A percentile compares a stretch with the other conserved stretches of the same genome.
phyloP scores from a whole-genome alignment of 2,888 invertebrate genomes.

The Erebia palarica region DNA sequence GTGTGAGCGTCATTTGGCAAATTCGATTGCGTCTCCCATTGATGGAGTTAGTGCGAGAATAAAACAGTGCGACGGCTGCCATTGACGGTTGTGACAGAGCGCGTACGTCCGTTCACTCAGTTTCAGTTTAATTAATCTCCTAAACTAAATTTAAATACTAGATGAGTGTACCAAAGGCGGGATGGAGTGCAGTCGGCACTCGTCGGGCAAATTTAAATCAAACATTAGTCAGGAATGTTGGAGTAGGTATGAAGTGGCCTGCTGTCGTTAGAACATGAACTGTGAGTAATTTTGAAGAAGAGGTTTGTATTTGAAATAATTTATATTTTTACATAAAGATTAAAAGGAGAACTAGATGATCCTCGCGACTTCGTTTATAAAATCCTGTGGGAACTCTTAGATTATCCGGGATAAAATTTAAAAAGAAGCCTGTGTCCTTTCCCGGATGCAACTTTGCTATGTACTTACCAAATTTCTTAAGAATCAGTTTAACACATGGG shows the following conservation, averaged over 20 bases:
- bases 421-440: too few relatives aligned
- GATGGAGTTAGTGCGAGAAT: constrained; percentile 66
- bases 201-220: constrained; percentile 58
- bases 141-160: constrained; percentile 74
- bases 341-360: too few relatives aligned
- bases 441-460: too few relatives aligned
- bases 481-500: too few relatives aligned
- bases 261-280: constrained; percentile 42
- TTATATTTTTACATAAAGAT: not conserved
- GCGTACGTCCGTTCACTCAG: constrained; percentile 52
- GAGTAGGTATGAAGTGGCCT: constrained; percentile 49
- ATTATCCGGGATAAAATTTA: too few relatives aligned
- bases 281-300: constrained; percentile 12
- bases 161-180: constrained; percentile 53
- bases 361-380: too few relatives aligned
- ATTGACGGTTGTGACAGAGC: constrained; percentile 71
- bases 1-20: constrained; percentile 75
- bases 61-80: constrained; percentile 71
- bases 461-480: too few relatives aligned
- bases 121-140: constrained; percentile 71
- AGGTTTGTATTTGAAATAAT: not conserved
- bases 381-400: too few relatives aligned
- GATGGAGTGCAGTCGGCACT: constrained; percentile 48
- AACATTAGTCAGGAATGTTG: constrained; percentile 55
- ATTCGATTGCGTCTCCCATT: constrained; percentile 74